Conservation (phyloP, 2,113 vertebrate genomes). For the Podocnemis expansa region DNA sequence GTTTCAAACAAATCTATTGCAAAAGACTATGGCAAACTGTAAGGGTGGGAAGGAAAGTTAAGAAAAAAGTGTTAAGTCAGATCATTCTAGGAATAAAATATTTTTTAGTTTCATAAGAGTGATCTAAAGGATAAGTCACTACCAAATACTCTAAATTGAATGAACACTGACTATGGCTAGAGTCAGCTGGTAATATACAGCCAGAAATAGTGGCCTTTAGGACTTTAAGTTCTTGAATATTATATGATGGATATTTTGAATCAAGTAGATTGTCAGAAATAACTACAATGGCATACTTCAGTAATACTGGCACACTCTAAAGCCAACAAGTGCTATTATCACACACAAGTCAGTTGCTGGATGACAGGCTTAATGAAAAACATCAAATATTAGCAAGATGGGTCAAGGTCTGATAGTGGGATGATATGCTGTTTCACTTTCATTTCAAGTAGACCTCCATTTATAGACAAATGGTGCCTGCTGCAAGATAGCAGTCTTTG, state of each 20-base stretch:
- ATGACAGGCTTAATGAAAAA: neutral
- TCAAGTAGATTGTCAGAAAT: neutral
- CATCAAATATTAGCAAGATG: neutral
- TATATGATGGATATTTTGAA: neutral
- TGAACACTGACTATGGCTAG: neutral
- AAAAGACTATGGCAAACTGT: neutral
- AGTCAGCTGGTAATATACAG: neutral
- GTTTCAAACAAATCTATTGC: neutral
- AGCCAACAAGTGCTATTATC: neutral
- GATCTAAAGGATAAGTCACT: neutral
- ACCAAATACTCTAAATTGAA: neutral
- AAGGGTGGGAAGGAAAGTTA: neutral
- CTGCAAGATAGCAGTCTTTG: neutral
- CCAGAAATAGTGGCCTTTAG: neutral
- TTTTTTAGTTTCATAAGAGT: constrained; percentile 16
- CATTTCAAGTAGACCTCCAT: neutral
- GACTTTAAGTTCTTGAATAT: neutral
- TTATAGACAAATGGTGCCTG: neutral
- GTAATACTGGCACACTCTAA: neutral
- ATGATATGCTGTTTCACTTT: too few species aligned
- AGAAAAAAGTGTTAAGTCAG: neutral
- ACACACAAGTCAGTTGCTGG: neutral
- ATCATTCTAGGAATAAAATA: neutral
- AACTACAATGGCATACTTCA: neutral
- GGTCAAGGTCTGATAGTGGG: neutral